These are phyloP conservation scores for Clamator glandarius DNA, from an alignment of 2,797 vertebrate species.

Conservation along the genomic window DNA sequence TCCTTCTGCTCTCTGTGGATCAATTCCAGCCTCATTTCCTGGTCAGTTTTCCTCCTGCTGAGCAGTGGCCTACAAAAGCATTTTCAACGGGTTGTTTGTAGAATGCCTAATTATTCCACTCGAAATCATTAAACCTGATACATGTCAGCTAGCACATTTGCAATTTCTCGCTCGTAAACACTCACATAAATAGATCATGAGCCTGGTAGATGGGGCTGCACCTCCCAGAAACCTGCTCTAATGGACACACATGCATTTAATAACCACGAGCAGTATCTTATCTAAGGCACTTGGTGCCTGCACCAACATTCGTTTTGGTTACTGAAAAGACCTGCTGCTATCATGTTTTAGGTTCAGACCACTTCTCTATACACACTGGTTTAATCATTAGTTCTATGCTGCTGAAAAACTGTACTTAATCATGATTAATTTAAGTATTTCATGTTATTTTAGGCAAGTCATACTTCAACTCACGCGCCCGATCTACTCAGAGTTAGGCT, in stretches of 20 bases:
- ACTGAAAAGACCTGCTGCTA: not conserved
- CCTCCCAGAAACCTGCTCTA: not conserved
- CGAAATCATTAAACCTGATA: not conserved
- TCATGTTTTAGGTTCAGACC: not conserved
- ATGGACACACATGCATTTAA: fast-evolving
- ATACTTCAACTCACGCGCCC: not conserved
- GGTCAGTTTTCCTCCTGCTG: not conserved
- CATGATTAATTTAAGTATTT: not conserved
- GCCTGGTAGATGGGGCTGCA: not conserved
- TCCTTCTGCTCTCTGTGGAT: slow-evolving; percentile 26
- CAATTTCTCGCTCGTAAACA: not conserved
- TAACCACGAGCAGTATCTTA: not conserved
- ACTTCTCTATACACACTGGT: not conserved
- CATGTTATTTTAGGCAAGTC: not conserved
- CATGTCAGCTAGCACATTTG: not conserved
- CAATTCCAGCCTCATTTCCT: slow-evolving; percentile 27
- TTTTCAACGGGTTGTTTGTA: not conserved
- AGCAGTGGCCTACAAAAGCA: slow-evolving; percentile 12
- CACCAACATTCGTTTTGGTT: not conserved
- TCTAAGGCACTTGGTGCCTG: not conserved
- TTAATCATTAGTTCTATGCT: not conserved
- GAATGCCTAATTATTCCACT: not conserved
- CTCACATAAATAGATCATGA: not conserved
- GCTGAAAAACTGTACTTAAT: not conserved
- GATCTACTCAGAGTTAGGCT: not conserved